phyloP scores from a whole-genome alignment of 2,113 vertebrate genomes.

The Meleagris gallopavo region DNA sequence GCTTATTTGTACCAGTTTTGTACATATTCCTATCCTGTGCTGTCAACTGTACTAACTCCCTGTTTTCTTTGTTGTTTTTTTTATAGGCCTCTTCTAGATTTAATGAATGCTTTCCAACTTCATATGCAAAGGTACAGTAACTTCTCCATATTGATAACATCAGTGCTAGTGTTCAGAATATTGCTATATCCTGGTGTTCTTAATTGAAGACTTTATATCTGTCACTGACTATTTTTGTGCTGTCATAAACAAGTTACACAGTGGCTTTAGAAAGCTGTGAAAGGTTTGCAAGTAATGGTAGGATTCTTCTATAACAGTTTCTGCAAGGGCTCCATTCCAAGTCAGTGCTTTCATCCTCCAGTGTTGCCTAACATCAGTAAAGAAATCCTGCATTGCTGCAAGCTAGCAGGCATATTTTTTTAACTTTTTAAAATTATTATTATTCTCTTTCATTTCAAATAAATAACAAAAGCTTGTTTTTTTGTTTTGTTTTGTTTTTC shows the following conservation, averaged over 20 bases:
- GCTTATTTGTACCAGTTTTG: background rate
- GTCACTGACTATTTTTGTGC: background rate
- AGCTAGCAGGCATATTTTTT: background rate
- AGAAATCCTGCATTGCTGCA: background rate
- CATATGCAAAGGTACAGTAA: background rate
- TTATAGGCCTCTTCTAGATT: background rate
- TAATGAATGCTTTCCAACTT: background rate
- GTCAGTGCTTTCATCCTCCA: background rate
- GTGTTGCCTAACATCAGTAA: background rate
- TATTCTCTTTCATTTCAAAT: slow-evolving; percentile 8
- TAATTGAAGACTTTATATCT: background rate
- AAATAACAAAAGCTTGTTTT: slow-evolving; percentile 47
- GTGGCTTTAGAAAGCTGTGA: slow-evolving; percentile 5
- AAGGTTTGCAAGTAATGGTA: background rate
- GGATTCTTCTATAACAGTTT: background rate
- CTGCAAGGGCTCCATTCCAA: slow-evolving; percentile 3
- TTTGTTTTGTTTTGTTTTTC: background rate
- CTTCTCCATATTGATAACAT: background rate
- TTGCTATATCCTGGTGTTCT: background rate
- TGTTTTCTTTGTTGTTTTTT: background rate
- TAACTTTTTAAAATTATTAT: background rate
- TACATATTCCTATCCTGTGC: background rate
- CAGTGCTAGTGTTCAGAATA: background rate
- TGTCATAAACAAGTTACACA: background rate
- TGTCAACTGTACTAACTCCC: background rate